Conservation (phyloP, 1,140 invertebrate species). For the Subanguina moxae region DNA sequence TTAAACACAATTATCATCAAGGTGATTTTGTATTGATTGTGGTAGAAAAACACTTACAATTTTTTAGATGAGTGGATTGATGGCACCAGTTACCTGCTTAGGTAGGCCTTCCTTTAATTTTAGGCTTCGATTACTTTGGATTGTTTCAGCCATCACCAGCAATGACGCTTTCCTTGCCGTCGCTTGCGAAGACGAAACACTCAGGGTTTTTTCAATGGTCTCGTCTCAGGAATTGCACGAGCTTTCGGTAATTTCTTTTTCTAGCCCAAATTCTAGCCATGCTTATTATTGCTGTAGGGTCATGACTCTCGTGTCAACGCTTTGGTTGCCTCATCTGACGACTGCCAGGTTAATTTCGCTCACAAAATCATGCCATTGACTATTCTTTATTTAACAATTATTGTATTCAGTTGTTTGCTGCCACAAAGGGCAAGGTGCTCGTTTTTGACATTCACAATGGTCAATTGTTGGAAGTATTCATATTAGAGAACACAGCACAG, state of each 20-base stretch:
- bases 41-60: slow-evolving; percentile 15
- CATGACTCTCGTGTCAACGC: slow-evolving; percentile 47
- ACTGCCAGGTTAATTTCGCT: slow-evolving; percentile 21
- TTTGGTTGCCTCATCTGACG: slow-evolving; percentile 36
- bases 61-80: slow-evolving; percentile 53
- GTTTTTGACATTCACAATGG: slow-evolving; percentile 50
- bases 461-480: slow-evolving; percentile 36
- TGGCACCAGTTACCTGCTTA: slow-evolving; percentile 58
- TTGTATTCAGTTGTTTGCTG: slow-evolving; percentile 40
- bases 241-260: slow-evolving; percentile 32
- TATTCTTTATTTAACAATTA: background rate
- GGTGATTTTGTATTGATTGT: background rate
- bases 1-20: slow-evolving; percentile 32
- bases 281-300: slow-evolving; percentile 16
- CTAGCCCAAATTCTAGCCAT: background rate
- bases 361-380: background rate
- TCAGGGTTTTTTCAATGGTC: slow-evolving; percentile 53
- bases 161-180: slow-evolving; percentile 58
- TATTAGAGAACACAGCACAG: slow-evolving; percentile 2
- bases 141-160: slow-evolving; percentile 22
- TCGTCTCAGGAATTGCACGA: slow-evolving; percentile 57
- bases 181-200: slow-evolving; percentile 58
- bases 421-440: slow-evolving; percentile 32
- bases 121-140: too few species aligned
- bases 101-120: slow-evolving; percentile 24